phyloP scores from a whole-genome alignment of 2,797 vertebrate species.

The Cuniculus paca region DNA sequence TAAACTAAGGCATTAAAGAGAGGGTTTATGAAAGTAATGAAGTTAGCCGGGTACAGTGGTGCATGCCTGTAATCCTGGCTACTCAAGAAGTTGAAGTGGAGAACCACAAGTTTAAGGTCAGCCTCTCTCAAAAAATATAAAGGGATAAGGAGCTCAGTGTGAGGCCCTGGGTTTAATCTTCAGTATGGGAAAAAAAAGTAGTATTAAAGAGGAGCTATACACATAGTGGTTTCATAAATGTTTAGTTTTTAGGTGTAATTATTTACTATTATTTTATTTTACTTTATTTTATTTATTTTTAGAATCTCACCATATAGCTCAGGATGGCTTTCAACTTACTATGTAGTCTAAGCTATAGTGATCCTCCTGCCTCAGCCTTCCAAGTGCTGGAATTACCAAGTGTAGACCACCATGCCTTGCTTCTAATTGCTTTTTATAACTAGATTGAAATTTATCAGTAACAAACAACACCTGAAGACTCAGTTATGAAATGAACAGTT shows the following conservation, averaged over 20 bases:
- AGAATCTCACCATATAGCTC: background rate
- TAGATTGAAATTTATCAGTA: background rate
- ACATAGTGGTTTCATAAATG: background rate
- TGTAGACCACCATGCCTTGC: background rate
- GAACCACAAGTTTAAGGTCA: background rate
- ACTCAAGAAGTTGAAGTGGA: background rate
- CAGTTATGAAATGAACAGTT: constrained; percentile 10
- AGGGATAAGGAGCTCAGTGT: background rate
- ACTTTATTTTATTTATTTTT: background rate
- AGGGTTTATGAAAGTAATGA: constrained; percentile 22
- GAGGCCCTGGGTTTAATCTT: background rate
- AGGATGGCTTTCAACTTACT: background rate
- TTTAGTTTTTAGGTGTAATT: background rate
- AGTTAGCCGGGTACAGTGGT: background rate
- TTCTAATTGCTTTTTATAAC: background rate
- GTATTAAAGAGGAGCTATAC: background rate
- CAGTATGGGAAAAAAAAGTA: background rate
- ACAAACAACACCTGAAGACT: background rate
- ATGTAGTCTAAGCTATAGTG: background rate
- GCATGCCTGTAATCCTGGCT: background rate
- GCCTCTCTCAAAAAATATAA: background rate
- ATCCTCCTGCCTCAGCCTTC: background rate
- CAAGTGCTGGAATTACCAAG: background rate
- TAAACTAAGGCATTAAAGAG: constrained; percentile 30
- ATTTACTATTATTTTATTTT: background rate